Conservation (phyloP, 1,140 invertebrate genomes). For the Pinna nobilis region DNA sequence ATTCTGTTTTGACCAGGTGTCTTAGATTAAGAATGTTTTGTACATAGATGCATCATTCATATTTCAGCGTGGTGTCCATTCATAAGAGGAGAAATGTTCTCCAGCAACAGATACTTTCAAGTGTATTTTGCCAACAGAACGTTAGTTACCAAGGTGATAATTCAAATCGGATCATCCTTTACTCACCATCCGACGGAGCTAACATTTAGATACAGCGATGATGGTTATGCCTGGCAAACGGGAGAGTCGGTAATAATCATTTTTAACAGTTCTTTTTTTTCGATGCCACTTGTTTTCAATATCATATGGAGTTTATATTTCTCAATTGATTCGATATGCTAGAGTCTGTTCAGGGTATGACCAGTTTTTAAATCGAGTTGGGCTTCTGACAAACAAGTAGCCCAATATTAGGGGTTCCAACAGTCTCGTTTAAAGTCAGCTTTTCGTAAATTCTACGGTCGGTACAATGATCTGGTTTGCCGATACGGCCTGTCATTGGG, state of each 20-base stretch:
- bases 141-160: conserved; percentile 44
- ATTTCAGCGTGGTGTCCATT: conserved; percentile 59
- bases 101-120: conserved; percentile 57
- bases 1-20: background rate
- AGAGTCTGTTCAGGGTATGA: no score
- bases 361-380: no score
- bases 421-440: no score
- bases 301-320: no score
- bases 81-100: conserved; percentile 47
- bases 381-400: background rate
- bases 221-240: conserved; percentile 54
- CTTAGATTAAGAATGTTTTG: background rate
- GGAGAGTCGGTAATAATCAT: conserved; percentile 48
- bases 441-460: background rate
- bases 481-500: no score
- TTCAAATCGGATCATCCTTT: conserved; percentile 29
- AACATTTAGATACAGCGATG: conserved; percentile 59
- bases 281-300: background rate
- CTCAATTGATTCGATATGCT: background rate
- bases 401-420: background rate
- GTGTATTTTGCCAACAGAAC: conserved; percentile 61
- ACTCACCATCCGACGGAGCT: conserved; percentile 40
- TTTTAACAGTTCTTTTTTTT: background rate
- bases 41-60: no score
- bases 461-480: no score